Evolutionary conservation across 2,797 vertebrate species (phyloP).

Genomic region (Loris lydekkerianus): DNA sequence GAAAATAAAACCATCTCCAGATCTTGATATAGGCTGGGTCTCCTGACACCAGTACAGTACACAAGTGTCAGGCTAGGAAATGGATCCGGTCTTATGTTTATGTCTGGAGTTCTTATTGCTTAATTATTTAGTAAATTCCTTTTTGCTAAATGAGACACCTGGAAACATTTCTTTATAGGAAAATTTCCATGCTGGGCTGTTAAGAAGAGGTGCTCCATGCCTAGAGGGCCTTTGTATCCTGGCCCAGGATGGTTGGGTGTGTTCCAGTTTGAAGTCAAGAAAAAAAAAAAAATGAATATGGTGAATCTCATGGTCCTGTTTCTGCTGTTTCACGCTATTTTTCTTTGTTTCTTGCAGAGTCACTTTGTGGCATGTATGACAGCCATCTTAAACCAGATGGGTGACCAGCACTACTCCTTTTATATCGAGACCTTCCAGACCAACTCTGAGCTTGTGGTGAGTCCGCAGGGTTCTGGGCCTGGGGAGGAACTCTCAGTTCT

Average conservation of each 20-base stretch:
- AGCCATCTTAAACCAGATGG: slow-evolving; percentile 97
- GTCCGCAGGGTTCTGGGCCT: slow-evolving; percentile 63
- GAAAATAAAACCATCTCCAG: background rate
- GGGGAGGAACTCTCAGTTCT: background rate
- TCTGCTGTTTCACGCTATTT: background rate
- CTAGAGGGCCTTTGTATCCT: background rate
- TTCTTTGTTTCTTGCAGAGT: slow-evolving; percentile 90
- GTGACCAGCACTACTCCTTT: slow-evolving; percentile 93
- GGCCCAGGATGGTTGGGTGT: background rate
- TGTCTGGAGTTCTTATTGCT: background rate
- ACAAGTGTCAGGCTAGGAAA: background rate
- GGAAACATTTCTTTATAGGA: background rate
- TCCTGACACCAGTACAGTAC: background rate
- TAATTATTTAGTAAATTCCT: background rate
- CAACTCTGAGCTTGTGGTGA: slow-evolving; percentile 95
- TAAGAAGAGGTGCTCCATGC: background rate
- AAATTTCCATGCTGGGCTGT: background rate
- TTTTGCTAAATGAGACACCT: background rate
- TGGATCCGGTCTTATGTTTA: background rate
- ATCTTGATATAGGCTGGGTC: background rate
- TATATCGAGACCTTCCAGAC: slow-evolving; percentile 96
- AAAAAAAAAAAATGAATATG: background rate
- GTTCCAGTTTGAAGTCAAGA: background rate
- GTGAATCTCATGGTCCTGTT: background rate
- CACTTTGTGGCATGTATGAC: slow-evolving; percentile 99